Conservation (phyloP, 2,113 vertebrate species). For the Dasyprocta punctata region DNA sequence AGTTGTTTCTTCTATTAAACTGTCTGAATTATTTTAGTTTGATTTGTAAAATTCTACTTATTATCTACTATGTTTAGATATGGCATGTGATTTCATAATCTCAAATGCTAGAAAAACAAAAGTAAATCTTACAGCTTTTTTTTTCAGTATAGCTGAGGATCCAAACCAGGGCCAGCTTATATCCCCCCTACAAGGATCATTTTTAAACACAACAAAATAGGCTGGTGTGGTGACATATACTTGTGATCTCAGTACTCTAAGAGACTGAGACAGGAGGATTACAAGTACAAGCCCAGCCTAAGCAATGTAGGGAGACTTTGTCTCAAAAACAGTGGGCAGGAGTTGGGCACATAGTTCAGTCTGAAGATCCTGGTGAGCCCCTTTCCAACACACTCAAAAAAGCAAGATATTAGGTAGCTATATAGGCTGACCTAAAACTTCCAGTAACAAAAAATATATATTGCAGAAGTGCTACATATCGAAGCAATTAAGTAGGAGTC, state of each 20-base stretch:
- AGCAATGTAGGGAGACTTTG: background rate
- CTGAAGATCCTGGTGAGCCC: background rate
- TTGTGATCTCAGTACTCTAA: background rate
- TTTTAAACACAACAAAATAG: slow-evolving; percentile 51
- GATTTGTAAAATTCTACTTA: slow-evolving; percentile 3
- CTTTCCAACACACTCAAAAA: background rate
- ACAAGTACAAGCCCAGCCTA: background rate
- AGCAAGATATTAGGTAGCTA: background rate
- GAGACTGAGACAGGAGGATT: background rate
- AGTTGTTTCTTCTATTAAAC: background rate
- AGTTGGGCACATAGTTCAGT: background rate
- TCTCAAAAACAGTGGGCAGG: background rate
- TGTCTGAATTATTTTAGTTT: background rate
- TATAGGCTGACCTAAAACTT: background rate
- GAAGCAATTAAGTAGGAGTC: slow-evolving; percentile 28
- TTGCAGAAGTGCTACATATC: background rate
- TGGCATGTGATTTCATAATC: slow-evolving; percentile 10
- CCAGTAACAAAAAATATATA: background rate
- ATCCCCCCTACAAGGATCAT: background rate
- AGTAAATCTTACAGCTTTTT: background rate
- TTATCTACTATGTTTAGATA: background rate
- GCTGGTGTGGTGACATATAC: background rate
- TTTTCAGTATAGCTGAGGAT: no score
- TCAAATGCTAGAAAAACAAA: background rate
- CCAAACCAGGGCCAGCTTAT: background rate